A percentile compares a stretch with the other conserved stretches of the same genome.
Conservation (phyloP, 1,140 invertebrate species). For the Pentalonia nigronervosa region DNA sequence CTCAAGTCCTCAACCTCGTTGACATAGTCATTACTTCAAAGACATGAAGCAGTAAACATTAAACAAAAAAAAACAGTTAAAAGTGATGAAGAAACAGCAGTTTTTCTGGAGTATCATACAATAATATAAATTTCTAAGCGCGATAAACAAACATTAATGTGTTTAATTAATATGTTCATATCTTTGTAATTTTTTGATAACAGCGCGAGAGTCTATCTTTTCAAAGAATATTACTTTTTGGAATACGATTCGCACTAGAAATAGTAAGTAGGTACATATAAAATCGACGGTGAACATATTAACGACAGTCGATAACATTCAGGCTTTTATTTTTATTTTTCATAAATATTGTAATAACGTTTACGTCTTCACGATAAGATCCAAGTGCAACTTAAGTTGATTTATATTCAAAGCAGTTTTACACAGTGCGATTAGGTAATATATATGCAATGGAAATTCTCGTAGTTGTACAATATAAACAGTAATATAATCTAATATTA, state of each 20-base stretch:
- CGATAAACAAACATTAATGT: not conserved
- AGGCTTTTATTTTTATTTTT: not conserved
- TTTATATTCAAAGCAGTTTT: not conserved
- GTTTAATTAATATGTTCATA: not conserved
- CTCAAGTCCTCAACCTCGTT: not conserved
- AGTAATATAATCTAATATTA: not conserved
- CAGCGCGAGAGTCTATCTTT: not conserved
- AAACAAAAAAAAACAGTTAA: not conserved
- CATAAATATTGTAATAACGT: conserved; percentile 21
- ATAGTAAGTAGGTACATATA: not conserved
- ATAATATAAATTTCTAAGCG: not conserved
- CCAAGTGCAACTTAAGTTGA: not conserved
- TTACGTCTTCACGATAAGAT: not conserved
- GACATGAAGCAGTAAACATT: not conserved
- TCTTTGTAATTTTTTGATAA: not conserved
- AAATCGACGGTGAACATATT: not conserved
- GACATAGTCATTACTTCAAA: not conserved
- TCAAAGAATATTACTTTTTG: not conserved
- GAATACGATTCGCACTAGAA: not conserved
- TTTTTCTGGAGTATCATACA: not conserved
- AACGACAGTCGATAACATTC: not conserved
- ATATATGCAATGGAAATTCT: conserved; percentile 31
- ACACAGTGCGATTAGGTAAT: conserved; percentile 28
- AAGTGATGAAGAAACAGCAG: not conserved
- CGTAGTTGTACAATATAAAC: not conserved